These are phyloP conservation scores for Cranoglanis bouderius DNA, from an alignment of 2,113 vertebrate species.

Conservation along the genomic window DNA sequence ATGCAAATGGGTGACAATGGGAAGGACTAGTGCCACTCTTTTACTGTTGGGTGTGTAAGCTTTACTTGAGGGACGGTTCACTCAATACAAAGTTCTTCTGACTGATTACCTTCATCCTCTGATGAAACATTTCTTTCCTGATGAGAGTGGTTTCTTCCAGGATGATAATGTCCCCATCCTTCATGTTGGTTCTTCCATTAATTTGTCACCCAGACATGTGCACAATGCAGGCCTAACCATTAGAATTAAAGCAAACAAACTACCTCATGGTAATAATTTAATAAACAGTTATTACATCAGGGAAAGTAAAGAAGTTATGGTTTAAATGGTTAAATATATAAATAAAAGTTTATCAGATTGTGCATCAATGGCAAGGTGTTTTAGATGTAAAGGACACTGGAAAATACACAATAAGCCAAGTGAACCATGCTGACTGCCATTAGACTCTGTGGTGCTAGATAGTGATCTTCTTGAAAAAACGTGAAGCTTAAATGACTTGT, in stretches of 20 bases:
- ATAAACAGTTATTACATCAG: slow-evolving; percentile 2
- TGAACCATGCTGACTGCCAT: slow-evolving; percentile 5
- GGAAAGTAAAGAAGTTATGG: background rate
- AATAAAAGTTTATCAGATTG: slow-evolving; percentile 1
- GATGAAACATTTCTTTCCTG: background rate
- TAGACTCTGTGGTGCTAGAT: background rate
- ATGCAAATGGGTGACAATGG: background rate
- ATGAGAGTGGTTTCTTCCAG: background rate
- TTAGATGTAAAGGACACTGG: slow-evolving; percentile 19
- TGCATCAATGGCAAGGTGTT: slow-evolving; percentile 10
- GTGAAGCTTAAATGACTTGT: background rate
- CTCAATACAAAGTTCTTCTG: background rate
- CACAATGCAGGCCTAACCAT: background rate
- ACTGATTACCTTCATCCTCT: background rate
- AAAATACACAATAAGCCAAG: slow-evolving; percentile 13
- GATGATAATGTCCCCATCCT: background rate
- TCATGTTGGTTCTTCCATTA: background rate
- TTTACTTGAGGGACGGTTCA: background rate
- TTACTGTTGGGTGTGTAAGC: background rate
- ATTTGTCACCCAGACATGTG: background rate
- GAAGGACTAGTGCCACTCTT: background rate
- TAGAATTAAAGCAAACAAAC: background rate
- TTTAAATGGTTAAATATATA: background rate
- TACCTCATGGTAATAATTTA: background rate
- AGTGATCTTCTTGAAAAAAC: background rate